Evolutionary conservation across 2,888 invertebrate genomes (phyloP), one percentile per base, ranked within the genome.

Genomic region (Caenorhabditis sinica): DNA sequence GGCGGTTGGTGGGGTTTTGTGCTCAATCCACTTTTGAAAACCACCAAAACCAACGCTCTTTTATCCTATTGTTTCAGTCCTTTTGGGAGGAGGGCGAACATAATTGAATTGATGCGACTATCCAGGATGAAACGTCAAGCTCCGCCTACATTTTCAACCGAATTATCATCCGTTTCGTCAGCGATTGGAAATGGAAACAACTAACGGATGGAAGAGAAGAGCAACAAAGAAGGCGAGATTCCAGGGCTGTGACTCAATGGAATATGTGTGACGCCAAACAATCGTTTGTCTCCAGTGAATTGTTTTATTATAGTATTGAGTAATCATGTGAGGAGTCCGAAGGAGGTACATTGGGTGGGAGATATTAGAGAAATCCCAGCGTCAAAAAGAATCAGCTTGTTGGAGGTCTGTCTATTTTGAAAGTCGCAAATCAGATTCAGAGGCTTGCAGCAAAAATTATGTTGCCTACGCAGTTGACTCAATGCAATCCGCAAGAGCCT

Each of bases 61-160:
- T 79, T 79, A 79, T 79, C 79, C 56, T 65, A 79, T 79, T 79
- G 79, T 71, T 79, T 79, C 30, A 65, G 43, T 13, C 53, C 9
- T 28, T 23, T 17, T 15, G 40, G 45, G 33, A 40, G 40, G 40
- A n/a, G n/a, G n/a, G n/a, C n/a, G n/a, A 68, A 53, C 68, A 60
- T 77, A 77, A 77, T 77, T 25, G 25, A 71, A 63, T 76, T 65
- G 11, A 13, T 30, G 20, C 8, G 33, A 51, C 30, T 65, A 66
- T 56, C 15, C 56, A 36, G 15, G 25, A 66, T 43, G 40, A 56
- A 56, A 76, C 76, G 76, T 76, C 76, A 68, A 49, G 68, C 63
- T 33, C 45, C 79, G 63, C 79, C 63, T 33, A 79, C 56, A 63
- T 56, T 56, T 65, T 23, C 8, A 63, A 71, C 71, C 30, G 23